phyloP scores from a whole-genome alignment of 53 echinoderm and acorn worm species.

The Henricia sp. region DNA sequence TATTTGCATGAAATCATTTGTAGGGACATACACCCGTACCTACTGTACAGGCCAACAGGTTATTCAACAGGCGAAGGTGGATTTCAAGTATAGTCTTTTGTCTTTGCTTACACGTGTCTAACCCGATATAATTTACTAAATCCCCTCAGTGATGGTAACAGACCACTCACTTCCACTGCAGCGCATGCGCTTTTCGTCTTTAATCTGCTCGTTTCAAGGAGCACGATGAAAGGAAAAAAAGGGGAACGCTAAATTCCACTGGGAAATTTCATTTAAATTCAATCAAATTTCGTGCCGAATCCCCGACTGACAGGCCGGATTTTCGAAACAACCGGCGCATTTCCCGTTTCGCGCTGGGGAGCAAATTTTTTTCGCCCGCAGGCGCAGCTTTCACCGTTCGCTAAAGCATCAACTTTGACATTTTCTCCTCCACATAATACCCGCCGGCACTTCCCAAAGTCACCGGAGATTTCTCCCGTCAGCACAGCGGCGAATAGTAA shows the following conservation, averaged over 20 bases:
- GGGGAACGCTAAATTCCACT: constrained; percentile 36
- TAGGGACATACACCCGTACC: no score
- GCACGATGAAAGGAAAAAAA: not conserved
- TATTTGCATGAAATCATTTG: no score
- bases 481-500: constrained; percentile 29
- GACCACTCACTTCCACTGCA: not conserved
- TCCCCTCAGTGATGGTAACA: constrained; percentile 12
- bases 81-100: not conserved
- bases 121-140: not conserved
- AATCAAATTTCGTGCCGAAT: constrained; percentile 60
- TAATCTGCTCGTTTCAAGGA: constrained; percentile 4
- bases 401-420: constrained; percentile 60
- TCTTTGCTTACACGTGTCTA: constrained; percentile 18
- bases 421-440: constrained; percentile 22
- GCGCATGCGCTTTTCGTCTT: constrained; percentile 23
- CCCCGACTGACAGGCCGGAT: constrained; percentile 60
- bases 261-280: constrained; percentile 66
- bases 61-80: constrained; percentile 8
- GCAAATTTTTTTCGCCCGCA: constrained; percentile 48
- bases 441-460: no score
- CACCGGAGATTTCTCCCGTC: constrained; percentile 9
- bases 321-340: constrained; percentile 59
- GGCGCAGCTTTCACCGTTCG: constrained; percentile 26
- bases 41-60: not conserved
- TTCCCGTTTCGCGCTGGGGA: constrained; percentile 57